phyloP scores from a whole-genome alignment of 1,140 invertebrate species.

The Glomeris maerens region DNA sequence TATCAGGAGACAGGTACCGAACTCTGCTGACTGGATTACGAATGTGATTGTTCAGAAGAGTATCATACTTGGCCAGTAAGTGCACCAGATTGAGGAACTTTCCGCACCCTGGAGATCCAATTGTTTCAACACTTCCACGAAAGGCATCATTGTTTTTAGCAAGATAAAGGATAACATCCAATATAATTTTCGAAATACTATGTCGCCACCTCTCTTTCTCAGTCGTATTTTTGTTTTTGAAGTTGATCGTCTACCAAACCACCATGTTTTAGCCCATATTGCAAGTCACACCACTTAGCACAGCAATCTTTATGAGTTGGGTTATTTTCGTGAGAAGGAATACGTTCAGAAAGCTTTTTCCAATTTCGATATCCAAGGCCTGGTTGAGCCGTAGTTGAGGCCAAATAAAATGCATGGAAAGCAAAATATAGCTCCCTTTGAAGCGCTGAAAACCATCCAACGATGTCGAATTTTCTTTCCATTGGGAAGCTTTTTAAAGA shows the following conservation, averaged over 20 bases:
- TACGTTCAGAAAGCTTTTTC: too few species aligned
- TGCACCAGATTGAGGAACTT: conserved; percentile 15
- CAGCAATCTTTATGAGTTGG: background rate
- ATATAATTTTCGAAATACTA: background rate
- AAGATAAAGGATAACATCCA: background rate
- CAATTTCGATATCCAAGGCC: too few species aligned
- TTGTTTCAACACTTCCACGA: background rate
- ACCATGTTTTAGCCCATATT: too few species aligned
- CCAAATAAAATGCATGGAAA: background rate
- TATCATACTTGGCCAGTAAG: conserved; percentile 14
- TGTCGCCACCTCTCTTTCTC: background rate
- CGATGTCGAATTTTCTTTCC: background rate
- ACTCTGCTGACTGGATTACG: background rate
- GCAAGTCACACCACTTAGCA: too few species aligned
- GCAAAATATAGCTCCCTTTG: background rate
- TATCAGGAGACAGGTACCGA: conserved; percentile 10
- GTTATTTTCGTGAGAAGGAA: background rate
- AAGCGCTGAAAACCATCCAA: background rate
- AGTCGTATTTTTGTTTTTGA: background rate
- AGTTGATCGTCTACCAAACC: background rate
- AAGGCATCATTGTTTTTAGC: background rate
- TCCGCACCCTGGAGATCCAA: conserved; percentile 1
- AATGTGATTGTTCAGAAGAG: conserved; percentile 13
- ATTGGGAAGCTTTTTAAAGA: background rate
- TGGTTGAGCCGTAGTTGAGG: too few species aligned